Evolutionary conservation across 2,888 invertebrate genomes (phyloP).

Genomic region (Corbicula japonica): DNA sequence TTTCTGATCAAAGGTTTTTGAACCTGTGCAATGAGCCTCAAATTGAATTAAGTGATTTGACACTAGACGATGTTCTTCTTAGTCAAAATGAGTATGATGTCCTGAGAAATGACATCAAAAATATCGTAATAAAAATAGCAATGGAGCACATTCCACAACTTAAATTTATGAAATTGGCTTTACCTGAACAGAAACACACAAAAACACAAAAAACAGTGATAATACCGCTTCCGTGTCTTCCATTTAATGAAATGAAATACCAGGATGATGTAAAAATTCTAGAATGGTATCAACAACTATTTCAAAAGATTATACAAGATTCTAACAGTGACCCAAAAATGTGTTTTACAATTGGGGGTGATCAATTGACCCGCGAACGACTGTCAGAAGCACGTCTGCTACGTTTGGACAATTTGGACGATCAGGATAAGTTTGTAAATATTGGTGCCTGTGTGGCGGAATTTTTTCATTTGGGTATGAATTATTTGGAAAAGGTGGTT

Average conservation of each 20-base stretch:
- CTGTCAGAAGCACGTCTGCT: too few species aligned
- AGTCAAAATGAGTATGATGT: neutral
- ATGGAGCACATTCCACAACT: neutral
- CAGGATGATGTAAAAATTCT: slow-evolving; percentile 1
- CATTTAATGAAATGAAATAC: neutral
- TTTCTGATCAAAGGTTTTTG: neutral
- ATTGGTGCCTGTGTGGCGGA: too few species aligned
- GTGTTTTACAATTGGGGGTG: too few species aligned
- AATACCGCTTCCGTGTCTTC: neutral
- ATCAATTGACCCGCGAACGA: too few species aligned
- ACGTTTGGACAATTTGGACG: too few species aligned
- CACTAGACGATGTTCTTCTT: neutral
- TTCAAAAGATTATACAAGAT: neutral
- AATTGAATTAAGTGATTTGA: neutral
- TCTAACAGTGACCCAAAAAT: too few species aligned
- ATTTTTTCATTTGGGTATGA: too few species aligned
- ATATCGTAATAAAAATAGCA: neutral
- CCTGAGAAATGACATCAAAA: neutral
- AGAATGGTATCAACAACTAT: neutral
- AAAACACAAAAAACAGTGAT: too few species aligned
- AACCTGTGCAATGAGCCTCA: neutral
- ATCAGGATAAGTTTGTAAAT: too few species aligned
- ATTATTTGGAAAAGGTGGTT: too few species aligned
- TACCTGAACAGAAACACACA: too few species aligned
- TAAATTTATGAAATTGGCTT: neutral